Percentiles rank a stretch among this genome's conserved stretches.
Conservation (phyloP, 2,888 invertebrate genomes). For the Mythimna albipuncta region DNA sequence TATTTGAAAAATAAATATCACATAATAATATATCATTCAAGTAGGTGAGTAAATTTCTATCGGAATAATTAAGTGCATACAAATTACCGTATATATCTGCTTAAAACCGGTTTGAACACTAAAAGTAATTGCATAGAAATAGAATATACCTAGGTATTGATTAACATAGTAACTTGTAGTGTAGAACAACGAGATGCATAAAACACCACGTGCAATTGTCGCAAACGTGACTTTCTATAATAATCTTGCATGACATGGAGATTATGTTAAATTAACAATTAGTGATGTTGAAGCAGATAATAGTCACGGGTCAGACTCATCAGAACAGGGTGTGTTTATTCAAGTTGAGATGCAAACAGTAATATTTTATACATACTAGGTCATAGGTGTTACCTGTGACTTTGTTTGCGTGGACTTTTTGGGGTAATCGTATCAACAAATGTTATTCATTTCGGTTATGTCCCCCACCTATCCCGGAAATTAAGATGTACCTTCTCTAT, state of each 20-base stretch:
- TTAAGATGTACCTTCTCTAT: too few relatives aligned
- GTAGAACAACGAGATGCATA: conserved; percentile 1
- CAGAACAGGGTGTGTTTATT: not conserved
- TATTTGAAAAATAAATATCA: too few relatives aligned
- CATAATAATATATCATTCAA: too few relatives aligned
- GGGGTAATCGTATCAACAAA: not conserved
- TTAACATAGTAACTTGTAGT: conserved; percentile 1
- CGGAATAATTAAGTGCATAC: conserved; percentile 2
- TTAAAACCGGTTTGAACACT: conserved; percentile 31
- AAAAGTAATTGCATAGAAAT: conserved; percentile 15
- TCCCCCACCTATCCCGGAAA: too few relatives aligned
- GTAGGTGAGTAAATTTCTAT: conserved; percentile 12
- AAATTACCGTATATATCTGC: conserved; percentile 16
- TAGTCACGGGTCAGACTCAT: conserved; percentile 11
- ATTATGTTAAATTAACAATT: conserved; percentile 30
- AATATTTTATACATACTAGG: not conserved
- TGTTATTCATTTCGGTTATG: too few relatives aligned
- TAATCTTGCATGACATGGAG: conserved; percentile 14
- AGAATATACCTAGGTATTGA: conserved; percentile 1
- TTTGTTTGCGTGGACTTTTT: too few relatives aligned
- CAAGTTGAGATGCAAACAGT: not conserved
- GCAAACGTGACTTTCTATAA: conserved; percentile 50
- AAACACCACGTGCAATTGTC: conserved; percentile 19
- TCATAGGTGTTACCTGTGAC: too few relatives aligned
- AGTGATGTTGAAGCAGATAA: not conserved